A percentile compares a stretch with the other conserved stretches of the same genome.
Evolutionary conservation across 2,888 invertebrate genomes (phyloP).

Genomic region (Philereme transversata): DNA sequence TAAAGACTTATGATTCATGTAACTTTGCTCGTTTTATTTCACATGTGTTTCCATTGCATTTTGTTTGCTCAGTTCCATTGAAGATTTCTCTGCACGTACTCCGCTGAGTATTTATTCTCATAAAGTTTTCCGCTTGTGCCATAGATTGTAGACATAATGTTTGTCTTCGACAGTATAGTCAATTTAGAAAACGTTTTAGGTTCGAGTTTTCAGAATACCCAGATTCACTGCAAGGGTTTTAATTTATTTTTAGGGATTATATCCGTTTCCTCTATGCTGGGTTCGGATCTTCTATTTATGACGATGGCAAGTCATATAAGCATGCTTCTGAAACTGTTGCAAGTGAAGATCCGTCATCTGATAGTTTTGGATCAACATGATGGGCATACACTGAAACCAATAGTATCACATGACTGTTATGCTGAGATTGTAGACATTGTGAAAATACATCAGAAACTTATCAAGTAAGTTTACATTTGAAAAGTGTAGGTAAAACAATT

Average conservation of each 20-base stretch:
- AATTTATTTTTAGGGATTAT: background rate
- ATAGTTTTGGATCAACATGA: background rate
- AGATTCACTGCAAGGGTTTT: too few species aligned
- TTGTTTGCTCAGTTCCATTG: constrained; percentile 15
- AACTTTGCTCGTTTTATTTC: constrained; percentile 24
- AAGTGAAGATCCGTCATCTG: background rate
- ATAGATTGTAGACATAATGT: constrained; percentile 12
- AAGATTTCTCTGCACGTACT: constrained; percentile 20
- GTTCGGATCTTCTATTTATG: constrained; percentile 67
- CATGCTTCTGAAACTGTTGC: constrained; percentile 41
- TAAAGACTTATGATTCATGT: constrained; percentile 4
- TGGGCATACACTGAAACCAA: background rate
- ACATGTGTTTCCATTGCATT: constrained; percentile 11
- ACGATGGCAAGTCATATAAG: constrained; percentile 72
- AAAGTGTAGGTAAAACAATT: too few species aligned
- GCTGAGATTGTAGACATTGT: constrained; percentile 41
- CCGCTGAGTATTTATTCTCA: constrained; percentile 17
- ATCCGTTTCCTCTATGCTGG: constrained; percentile 36
- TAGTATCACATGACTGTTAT: background rate
- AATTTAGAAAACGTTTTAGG: constrained; percentile 2
- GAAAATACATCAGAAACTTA: constrained; percentile 65
- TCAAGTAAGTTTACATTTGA: constrained; percentile 47
- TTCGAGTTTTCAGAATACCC: too few species aligned
- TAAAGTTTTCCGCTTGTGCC: constrained; percentile 14
- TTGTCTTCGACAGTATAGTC: constrained; percentile 15